Base-by-base conservation (phyloP, 2,113 vertebrate genomes). In the Paramormyrops kingsleyae region DNA sequence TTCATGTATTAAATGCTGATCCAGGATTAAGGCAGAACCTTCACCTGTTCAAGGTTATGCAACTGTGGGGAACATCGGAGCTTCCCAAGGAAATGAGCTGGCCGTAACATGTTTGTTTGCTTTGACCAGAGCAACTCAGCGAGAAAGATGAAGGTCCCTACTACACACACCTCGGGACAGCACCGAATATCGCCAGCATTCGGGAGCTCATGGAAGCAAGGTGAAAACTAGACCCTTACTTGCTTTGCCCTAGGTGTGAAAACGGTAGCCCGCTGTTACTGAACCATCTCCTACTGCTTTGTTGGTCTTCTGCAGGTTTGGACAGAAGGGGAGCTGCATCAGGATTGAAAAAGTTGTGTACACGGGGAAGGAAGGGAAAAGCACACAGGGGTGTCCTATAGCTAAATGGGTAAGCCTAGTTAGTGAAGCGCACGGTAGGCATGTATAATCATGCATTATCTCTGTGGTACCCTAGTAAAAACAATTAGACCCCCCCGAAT, bases 81-180 rank as follows among this genome's bases (percentile, higher is more conserved):
- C 21, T 74, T 47, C 46, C 12, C n/a, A 24, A 27, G 10, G 50
- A 31, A 74, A 53, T 39, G 17, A 46, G 24, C 21, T 39, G 17
- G 12, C 15, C 6, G 35, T 80, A 80, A 84, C 44, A 17, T 56
- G 4, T 95, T 70, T 94, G 93, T 95, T 95, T 96, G 95, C 93
- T 96, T 94, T 95, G 93, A 96, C 96, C 95, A 99, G 99, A 99
- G 92, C 98, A 99, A 97, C 97, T 99, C 93, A 97, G 97, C 96
- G 98, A 99, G 94, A 99, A 98, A 96, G 99, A 99, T 94, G 99
- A 99, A 96, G 99, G 98, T 90, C 99, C 99, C 92, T 99, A 98
- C 95, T 99, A 99, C 95, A 99, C 98, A 92, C 99, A 99, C 93
- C 96, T 99, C 94, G 99, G 98, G 94, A 97, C 99, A 95, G 97